phyloP scores from a whole-genome alignment of 2,888 invertebrate genomes.

The Cacoxenus indagator region DNA sequence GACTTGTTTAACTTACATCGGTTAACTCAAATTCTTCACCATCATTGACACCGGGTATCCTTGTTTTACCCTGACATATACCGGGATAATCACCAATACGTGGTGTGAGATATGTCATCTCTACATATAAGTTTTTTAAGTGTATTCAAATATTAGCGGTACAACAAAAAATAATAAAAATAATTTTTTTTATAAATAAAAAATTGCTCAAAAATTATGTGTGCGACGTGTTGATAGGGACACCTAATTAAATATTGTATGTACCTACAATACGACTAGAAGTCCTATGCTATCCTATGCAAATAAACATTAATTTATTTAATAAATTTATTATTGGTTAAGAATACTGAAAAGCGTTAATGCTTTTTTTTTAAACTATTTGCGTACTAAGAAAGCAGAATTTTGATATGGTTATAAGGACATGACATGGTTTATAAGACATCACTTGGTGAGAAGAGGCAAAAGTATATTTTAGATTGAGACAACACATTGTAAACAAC shows the following conservation, averaged over 20 bases:
- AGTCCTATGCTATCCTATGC: too few relatives aligned
- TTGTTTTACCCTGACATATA: constrained; percentile 94
- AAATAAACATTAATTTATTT: neutral
- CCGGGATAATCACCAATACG: constrained; percentile 90
- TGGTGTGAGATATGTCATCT: constrained; percentile 85
- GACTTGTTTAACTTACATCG: constrained; percentile 80
- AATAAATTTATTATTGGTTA: neutral
- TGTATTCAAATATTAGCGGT: constrained; percentile 6
- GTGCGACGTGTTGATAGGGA: neutral
- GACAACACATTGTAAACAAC: too few relatives aligned
- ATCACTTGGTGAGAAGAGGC: neutral
- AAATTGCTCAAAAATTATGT: neutral
- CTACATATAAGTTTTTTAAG: constrained; percentile 71
- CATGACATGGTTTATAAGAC: neutral
- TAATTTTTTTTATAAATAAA: neutral
- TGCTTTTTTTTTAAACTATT: neutral
- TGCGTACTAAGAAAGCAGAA: neutral
- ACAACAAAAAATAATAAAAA: neutral
- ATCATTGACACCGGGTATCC: constrained; percentile 96
- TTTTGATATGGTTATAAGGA: neutral
- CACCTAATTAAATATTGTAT: neutral
- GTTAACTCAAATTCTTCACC: constrained; percentile 87
- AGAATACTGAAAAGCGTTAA: neutral
- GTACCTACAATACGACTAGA: too few relatives aligned
- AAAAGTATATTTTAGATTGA: too few relatives aligned